Base-by-base conservation (phyloP, 2,888 invertebrate genomes). In the Sphaerophoria taeniata region DNA sequence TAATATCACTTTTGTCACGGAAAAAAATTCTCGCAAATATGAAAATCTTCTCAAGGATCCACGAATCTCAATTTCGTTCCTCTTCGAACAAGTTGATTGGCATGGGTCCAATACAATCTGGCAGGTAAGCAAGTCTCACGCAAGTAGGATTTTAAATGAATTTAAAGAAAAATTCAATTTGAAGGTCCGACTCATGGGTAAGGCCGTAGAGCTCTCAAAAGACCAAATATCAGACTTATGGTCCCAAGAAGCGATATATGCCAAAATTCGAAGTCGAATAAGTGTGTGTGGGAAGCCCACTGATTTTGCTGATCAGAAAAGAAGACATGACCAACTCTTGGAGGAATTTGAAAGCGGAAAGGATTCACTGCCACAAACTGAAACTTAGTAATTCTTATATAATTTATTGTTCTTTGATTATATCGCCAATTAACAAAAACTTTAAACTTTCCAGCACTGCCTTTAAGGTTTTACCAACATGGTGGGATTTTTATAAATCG, bases 401-500 rank as follows among this genome's bases (percentile, higher is more conserved):
- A 36, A 47, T 12, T 55, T 0, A 71, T 56, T 4, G 0, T n/a
- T 34, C 24, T 34, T 24, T 45, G n/a, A 11, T 1, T 11, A 36
- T 43, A 39, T 53, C n/a, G n/a, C n/a, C n/a, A n/a, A n/a, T n/a
- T n/a, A n/a, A n/a, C n/a, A n/a, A n/a, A n/a, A n/a, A n/a, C n/a
- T n/a, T n/a, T n/a, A n/a, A n/a, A n/a, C n/a, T 65, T n/a, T 65
- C 4, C 75, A 91, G 91, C 77, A 91, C 91, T 36, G 91, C 89
- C 7, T 90, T 91, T 36, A 89, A 90, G 71, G 88, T 92, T n/a
- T 58, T 88, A 11, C 88, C 92, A 0, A 87, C 88, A 39, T 84
- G 87, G 16, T 90, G 91, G 89, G 92, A 91, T 55, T 91, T 91
- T 69, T 89, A 91, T n/a, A 90, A 89, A 49, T 87, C 89, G 4